Conservation (phyloP, 2,113 vertebrate species). For the Engraulis encrasicolus region DNA sequence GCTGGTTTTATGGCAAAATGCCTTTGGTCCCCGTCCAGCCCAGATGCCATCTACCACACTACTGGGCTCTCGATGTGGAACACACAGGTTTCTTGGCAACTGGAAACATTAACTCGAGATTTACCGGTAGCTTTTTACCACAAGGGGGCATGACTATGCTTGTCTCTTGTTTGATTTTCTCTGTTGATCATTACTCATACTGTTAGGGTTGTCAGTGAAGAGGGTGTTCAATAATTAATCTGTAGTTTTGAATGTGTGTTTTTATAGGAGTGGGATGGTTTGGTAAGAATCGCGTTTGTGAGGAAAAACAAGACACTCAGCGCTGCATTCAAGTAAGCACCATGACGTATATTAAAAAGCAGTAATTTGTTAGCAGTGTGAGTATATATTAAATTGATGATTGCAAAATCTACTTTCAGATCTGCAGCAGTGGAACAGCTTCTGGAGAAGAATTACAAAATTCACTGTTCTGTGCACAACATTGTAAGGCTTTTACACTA, state of each 20-base stretch:
- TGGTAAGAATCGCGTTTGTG: constrained; percentile 96
- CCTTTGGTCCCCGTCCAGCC: too few relatives aligned
- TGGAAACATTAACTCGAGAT: neutral
- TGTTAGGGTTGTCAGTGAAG: too few relatives aligned
- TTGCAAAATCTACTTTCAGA: constrained; percentile 60
- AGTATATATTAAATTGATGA: neutral
- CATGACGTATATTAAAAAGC: neutral
- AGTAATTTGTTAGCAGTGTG: neutral
- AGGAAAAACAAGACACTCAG: constrained; percentile 97
- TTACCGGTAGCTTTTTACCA: neutral
- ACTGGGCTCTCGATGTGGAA: neutral
- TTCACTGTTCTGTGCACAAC: constrained; percentile 92
- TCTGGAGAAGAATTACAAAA: constrained; percentile 95
- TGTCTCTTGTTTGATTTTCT: neutral
- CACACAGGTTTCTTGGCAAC: neutral
- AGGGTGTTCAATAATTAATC: neutral
- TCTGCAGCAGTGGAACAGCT: constrained; percentile 90
- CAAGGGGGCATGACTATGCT: neutral
- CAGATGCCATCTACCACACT: neutral
- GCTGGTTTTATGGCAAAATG: too few relatives aligned
- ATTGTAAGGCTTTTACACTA: constrained; percentile 39
- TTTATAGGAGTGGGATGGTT: constrained; percentile 93
- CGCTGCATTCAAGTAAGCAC: constrained; percentile 93
- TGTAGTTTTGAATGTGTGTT: neutral
- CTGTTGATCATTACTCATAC: neutral